Percentiles rank a stretch among this genome's conserved stretches.
These are phyloP conservation scores for Mycalesis mineus DNA, from an alignment of 2,888 invertebrate species.

Conservation along the genomic window DNA sequence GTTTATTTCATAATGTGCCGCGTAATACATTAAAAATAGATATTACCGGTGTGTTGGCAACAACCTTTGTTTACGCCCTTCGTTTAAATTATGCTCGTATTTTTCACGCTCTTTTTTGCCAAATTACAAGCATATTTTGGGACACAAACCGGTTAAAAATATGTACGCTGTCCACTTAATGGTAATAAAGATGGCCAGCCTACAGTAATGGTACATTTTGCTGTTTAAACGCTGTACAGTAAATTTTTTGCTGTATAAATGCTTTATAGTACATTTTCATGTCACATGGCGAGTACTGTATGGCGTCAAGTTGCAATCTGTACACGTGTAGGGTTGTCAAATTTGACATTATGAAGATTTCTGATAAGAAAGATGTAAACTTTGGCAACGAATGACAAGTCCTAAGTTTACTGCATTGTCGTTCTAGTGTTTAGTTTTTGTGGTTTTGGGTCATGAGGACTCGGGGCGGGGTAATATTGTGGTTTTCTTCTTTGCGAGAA, in stretches of 20 bases:
- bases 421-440: too few relatives aligned
- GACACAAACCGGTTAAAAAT: background rate
- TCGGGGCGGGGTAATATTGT: too few relatives aligned
- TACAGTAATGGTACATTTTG: conserved; percentile 1
- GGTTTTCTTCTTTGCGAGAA: too few relatives aligned
- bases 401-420: too few relatives aligned
- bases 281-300: conserved; percentile 22
- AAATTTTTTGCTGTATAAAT: conserved; percentile 22
- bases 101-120: background rate
- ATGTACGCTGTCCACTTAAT: background rate
- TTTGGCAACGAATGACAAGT: too few relatives aligned
- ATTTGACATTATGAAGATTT: too few relatives aligned
- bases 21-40: conserved; percentile 17
- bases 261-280: background rate
- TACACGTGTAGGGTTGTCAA: conserved; percentile 24
- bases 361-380: too few relatives aligned
- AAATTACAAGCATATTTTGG: background rate
- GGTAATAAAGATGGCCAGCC: background rate
- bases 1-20: conserved; percentile 9
- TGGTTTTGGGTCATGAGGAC: too few relatives aligned
- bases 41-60: conserved; percentile 9
- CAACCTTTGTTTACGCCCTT: conserved; percentile 12
- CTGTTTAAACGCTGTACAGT: background rate
- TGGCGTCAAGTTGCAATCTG: conserved; percentile 23
- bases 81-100: background rate